Conservation (phyloP, 2,888 invertebrate genomes). For the Listrodromus nycthemerus region DNA sequence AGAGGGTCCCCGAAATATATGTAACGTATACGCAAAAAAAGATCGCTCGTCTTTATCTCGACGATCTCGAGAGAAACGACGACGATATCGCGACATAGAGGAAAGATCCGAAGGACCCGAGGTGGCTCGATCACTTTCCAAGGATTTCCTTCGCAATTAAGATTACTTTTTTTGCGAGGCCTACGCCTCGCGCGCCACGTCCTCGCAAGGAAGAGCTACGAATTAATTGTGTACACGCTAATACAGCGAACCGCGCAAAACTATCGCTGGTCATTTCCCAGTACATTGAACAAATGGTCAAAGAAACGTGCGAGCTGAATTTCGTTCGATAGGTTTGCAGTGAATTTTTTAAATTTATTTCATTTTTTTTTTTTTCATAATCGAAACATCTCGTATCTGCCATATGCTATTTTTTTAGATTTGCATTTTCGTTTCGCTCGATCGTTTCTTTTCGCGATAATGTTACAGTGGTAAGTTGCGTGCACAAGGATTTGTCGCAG, state of each 20-base stretch:
- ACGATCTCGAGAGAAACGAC: background rate
- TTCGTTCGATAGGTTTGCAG: slow-evolving; percentile 25
- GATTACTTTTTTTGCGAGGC: slow-evolving; percentile 47
- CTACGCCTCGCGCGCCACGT: slow-evolving; percentile 33
- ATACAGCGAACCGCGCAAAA: slow-evolving; percentile 36
- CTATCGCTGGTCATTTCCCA: background rate
- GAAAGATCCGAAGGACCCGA: slow-evolving; percentile 40
- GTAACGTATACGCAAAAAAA: slow-evolving; percentile 11
- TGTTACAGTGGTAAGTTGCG: slow-evolving; percentile 30
- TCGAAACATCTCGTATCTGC: slow-evolving; percentile 32
- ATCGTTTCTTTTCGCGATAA: slow-evolving; percentile 33
- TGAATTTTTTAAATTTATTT: slow-evolving; percentile 39
- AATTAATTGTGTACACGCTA: slow-evolving; percentile 49
- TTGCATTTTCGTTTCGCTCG: slow-evolving; percentile 22
- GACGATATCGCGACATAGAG: slow-evolving; percentile 13
- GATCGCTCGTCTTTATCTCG: background rate
- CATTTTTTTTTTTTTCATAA: background rate
- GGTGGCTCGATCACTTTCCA: slow-evolving; percentile 59
- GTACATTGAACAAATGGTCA: slow-evolving; percentile 10
- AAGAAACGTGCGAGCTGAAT: slow-evolving; percentile 24
- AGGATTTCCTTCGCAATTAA: slow-evolving; percentile 41
- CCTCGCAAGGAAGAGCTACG: slow-evolving; percentile 60
- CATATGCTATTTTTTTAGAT: slow-evolving; percentile 36
- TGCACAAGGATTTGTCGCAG: slow-evolving; percentile 47
- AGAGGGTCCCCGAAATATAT: slow-evolving; percentile 45